These are phyloP conservation scores for Ennomos erosarius DNA, from an alignment of 2,888 invertebrate genomes.

Conservation along the genomic window DNA sequence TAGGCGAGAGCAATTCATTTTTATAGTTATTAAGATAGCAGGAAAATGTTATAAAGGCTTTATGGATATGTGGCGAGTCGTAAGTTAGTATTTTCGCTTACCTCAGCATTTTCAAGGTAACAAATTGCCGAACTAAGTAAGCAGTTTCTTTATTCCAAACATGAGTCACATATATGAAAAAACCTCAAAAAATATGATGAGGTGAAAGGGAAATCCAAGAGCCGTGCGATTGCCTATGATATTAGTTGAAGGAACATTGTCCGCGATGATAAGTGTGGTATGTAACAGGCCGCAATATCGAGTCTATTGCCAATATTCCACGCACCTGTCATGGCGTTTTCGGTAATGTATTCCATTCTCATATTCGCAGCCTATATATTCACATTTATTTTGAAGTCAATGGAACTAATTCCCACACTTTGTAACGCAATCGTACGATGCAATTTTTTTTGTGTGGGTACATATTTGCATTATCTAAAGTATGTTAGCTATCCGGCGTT, in stretches of 20 bases:
- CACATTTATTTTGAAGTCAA: background rate
- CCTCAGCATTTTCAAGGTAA: slow-evolving; percentile 20
- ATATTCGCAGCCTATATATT: slow-evolving; percentile 23
- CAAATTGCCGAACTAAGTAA: slow-evolving; percentile 12
- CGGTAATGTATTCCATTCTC: slow-evolving; percentile 41
- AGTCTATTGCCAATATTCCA: slow-evolving; percentile 48
- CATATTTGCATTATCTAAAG: background rate
- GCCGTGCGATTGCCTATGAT: slow-evolving; percentile 35
- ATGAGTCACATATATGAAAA: slow-evolving; percentile 30
- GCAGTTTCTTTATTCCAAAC: slow-evolving; percentile 19
- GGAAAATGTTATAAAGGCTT: slow-evolving; percentile 22
- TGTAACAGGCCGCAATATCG: slow-evolving; percentile 42
- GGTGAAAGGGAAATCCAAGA: slow-evolving; percentile 34
- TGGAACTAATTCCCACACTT: too few relatives aligned
- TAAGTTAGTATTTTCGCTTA: slow-evolving; percentile 15
- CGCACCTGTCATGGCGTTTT: slow-evolving; percentile 47
- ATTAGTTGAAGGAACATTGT: slow-evolving; percentile 37
- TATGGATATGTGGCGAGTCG: slow-evolving; percentile 14
- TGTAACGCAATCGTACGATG: too few relatives aligned
- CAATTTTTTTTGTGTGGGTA: too few relatives aligned
- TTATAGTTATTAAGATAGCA: slow-evolving; percentile 35
- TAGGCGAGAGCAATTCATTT: slow-evolving; percentile 32
- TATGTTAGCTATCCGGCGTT: background rate
- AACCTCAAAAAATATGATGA: slow-evolving; percentile 25
- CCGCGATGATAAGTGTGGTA: slow-evolving; percentile 41